phyloP scores from a whole-genome alignment of 2,888 invertebrate genomes.

The Pilophorus perplexus region DNA sequence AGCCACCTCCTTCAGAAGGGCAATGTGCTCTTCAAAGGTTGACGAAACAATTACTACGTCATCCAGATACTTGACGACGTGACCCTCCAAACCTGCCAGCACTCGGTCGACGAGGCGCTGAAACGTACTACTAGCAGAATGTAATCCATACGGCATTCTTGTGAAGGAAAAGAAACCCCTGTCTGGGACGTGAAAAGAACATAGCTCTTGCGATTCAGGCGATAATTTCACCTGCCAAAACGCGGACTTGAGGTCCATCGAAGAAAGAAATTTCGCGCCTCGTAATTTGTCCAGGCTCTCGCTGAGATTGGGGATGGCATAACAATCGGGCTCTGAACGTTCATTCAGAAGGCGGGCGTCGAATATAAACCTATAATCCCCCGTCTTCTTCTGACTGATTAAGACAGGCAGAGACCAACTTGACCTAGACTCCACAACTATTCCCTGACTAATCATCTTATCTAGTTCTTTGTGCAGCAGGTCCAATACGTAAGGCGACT shows the following conservation, averaged over 20 bases:
- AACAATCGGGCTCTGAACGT: conserved; percentile 50
- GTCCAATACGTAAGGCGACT: conserved; percentile 24
- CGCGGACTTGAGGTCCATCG: conserved; percentile 5
- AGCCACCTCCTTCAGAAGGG: conserved; percentile 18
- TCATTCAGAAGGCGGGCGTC: conserved; percentile 49
- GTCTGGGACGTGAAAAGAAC: conserved; percentile 3
- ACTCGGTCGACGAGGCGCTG: conserved; percentile 45
- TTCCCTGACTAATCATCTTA: conserved; percentile 50
- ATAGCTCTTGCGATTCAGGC: background rate
- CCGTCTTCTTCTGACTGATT: conserved; percentile 50
- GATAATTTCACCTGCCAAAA: background rate
- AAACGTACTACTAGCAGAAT: conserved; percentile 42
- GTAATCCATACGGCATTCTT: conserved; percentile 47
- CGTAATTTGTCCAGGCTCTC: background rate
- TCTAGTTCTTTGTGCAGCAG: conserved; percentile 50
- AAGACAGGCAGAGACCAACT: conserved; percentile 43
- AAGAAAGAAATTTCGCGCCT: background rate
- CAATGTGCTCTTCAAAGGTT: background rate
- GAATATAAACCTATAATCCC: conserved; percentile 49
- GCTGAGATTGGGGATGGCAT: conserved; percentile 51
- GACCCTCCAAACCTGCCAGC: conserved; percentile 37
- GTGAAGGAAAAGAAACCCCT: conserved; percentile 36
- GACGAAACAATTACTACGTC: conserved; percentile 10
- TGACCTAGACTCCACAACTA: conserved; percentile 49
- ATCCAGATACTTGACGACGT: conserved; percentile 26